A percentile compares a stretch with the other conserved stretches of the same genome.
Evolutionary conservation across 92 coral and sea anemone genomes (phyloP).

Genomic region (Scolanthus callimorphus): DNA sequence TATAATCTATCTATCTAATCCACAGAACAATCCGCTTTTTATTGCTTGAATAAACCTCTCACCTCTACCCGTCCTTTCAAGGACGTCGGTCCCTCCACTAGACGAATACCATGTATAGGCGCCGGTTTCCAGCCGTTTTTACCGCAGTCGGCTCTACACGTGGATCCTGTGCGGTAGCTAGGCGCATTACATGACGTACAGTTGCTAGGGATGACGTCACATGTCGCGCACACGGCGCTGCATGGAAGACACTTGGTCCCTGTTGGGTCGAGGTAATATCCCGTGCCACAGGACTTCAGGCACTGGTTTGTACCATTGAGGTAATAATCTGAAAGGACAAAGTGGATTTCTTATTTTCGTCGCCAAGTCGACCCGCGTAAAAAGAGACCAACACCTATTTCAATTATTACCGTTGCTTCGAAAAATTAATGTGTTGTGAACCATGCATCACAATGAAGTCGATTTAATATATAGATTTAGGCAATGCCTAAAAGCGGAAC

Average conservation of each 20-base stretch:
- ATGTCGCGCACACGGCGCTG: conserved; percentile 44
- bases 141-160: conserved; percentile 34
- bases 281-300: conserved; percentile 47
- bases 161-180: conserved; percentile 13
- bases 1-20: too few species aligned
- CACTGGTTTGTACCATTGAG: conserved; percentile 43
- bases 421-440: too few species aligned
- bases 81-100: conserved; percentile 41
- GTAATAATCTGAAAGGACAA: too few species aligned
- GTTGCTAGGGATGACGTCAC: conserved; percentile 10
- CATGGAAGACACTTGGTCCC: conserved; percentile 39
- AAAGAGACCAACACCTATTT: too few species aligned
- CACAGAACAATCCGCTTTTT: not conserved
- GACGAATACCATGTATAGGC: conserved; percentile 36
- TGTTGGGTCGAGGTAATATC: conserved; percentile 27
- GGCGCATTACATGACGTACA: conserved; percentile 64
- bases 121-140: conserved; percentile 36
- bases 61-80: conserved; percentile 84
- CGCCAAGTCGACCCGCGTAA: too few species aligned
- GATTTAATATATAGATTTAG: too few species aligned
- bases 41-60: too few species aligned
- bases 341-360: too few species aligned
- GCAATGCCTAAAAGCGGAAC: too few species aligned
- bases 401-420: too few species aligned
- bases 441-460: too few species aligned